phyloP scores from a whole-genome alignment of 2,797 vertebrate genomes.

The Sebastes nivosus region DNA sequence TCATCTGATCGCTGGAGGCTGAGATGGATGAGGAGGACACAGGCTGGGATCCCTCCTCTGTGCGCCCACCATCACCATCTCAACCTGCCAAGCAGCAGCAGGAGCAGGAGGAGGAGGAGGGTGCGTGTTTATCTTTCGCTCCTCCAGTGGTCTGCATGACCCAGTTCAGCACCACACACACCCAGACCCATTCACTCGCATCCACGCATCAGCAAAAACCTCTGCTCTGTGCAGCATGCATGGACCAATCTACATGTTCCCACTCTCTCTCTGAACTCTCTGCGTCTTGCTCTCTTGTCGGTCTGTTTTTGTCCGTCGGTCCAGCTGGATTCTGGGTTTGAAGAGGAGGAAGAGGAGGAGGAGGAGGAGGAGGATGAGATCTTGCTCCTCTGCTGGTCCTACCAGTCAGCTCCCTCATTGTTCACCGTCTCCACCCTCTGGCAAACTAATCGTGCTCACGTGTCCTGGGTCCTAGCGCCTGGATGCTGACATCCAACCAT shows the following conservation, averaged over 20 bases:
- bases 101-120: slow-evolving; percentile 43
- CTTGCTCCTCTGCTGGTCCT: slow-evolving; percentile 66
- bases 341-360: background rate
- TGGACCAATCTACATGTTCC: slow-evolving; percentile 28
- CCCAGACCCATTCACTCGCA: slow-evolving; percentile 63
- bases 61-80: slow-evolving; percentile 66
- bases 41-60: slow-evolving; percentile 57
- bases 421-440: slow-evolving; percentile 80
- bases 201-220: slow-evolving; percentile 25
- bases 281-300: slow-evolving; percentile 2
- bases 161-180: slow-evolving; percentile 68
- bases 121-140: slow-evolving; percentile 71
- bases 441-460: slow-evolving; percentile 65
- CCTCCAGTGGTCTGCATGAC: slow-evolving; percentile 74
- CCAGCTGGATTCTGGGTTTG: slow-evolving; percentile 24
- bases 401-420: slow-evolving; percentile 76
- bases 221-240: slow-evolving; percentile 34
- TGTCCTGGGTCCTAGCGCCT: slow-evolving; percentile 81
- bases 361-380: slow-evolving; percentile 40
- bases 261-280: slow-evolving; percentile 9
- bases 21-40: slow-evolving; percentile 47
- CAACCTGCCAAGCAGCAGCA: slow-evolving; percentile 62
- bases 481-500: background rate
- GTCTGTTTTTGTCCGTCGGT: slow-evolving; percentile 45
- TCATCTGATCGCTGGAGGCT: slow-evolving; percentile 40